Evolutionary conservation across 2,888 invertebrate genomes (phyloP).

Genomic region (Cinara cedri): DNA sequence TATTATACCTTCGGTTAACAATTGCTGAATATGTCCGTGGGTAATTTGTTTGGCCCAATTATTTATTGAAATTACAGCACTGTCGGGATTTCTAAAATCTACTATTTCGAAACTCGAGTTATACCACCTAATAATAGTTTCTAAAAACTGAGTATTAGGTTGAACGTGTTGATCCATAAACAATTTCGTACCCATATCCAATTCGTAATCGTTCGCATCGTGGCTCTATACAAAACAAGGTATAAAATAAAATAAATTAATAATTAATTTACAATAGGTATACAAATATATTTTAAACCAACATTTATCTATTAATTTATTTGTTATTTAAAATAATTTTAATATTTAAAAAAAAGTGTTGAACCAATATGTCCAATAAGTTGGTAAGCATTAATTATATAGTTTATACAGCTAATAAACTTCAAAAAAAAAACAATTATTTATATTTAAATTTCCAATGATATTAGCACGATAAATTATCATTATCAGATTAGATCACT

Average conservation of each 20-base stretch:
- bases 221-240: background rate
- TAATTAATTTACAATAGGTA: background rate
- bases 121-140: slow-evolving; percentile 71
- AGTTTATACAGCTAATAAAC: too few relatives aligned
- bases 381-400: too few relatives aligned
- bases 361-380: too few relatives aligned
- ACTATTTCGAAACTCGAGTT: slow-evolving; percentile 70
- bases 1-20: slow-evolving; percentile 53
- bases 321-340: too few relatives aligned
- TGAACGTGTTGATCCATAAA: slow-evolving; percentile 68
- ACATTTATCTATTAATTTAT: too few relatives aligned
- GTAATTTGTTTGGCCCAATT: slow-evolving; percentile 70
- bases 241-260: too few relatives aligned
- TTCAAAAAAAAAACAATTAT: too few relatives aligned
- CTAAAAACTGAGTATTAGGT: slow-evolving; percentile 69
- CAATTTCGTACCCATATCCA: slow-evolving; percentile 72
- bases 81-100: slow-evolving; percentile 69
- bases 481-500: too few relatives aligned
- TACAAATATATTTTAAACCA: too few relatives aligned
- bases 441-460: too few relatives aligned
- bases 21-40: slow-evolving; percentile 54
- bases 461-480: too few relatives aligned
- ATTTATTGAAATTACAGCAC: slow-evolving; percentile 73
- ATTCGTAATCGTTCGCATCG: slow-evolving; percentile 64
- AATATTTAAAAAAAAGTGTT: too few relatives aligned